Conservation (phyloP, 2,113 vertebrate species). For the Holacanthus passer region DNA sequence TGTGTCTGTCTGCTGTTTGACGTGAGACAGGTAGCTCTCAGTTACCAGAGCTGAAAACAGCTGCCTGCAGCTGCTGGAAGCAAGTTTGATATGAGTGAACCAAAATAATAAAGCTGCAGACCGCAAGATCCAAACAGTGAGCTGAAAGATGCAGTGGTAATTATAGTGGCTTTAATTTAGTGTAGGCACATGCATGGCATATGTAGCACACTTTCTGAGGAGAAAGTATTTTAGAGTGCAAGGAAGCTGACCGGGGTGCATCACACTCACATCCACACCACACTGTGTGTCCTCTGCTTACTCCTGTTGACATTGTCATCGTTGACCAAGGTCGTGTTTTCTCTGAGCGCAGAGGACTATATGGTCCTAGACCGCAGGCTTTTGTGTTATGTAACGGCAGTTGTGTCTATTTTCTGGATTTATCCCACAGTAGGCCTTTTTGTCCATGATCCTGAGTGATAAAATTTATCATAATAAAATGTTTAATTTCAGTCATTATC, state of each 20-base stretch:
- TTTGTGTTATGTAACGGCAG: slow-evolving; percentile 46
- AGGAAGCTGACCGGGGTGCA: background rate
- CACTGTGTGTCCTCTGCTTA: background rate
- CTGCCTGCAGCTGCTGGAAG: too few species aligned
- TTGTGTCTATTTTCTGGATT: slow-evolving; percentile 35
- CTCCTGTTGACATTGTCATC: slow-evolving; percentile 34
- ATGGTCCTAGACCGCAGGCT: slow-evolving; percentile 24
- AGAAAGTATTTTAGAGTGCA: background rate
- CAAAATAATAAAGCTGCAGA: too few species aligned
- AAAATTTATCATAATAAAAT: too few species aligned
- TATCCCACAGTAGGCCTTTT: slow-evolving; percentile 29
- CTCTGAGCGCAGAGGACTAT: slow-evolving; percentile 3
- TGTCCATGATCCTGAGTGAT: slow-evolving; percentile 9
- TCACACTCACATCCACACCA: background rate
- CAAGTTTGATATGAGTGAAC: too few species aligned
- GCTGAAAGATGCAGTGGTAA: too few species aligned
- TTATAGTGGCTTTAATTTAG: background rate
- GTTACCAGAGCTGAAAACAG: too few species aligned
- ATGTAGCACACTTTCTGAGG: background rate
- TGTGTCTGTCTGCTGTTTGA: too few species aligned
- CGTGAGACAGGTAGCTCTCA: too few species aligned
- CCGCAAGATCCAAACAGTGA: too few species aligned
- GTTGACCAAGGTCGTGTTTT: slow-evolving; percentile 34
- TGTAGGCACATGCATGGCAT: too few species aligned
- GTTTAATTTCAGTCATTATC: too few species aligned